Conservation (phyloP, 2,797 vertebrate species). For the Gobionotothen gibberifrons region DNA sequence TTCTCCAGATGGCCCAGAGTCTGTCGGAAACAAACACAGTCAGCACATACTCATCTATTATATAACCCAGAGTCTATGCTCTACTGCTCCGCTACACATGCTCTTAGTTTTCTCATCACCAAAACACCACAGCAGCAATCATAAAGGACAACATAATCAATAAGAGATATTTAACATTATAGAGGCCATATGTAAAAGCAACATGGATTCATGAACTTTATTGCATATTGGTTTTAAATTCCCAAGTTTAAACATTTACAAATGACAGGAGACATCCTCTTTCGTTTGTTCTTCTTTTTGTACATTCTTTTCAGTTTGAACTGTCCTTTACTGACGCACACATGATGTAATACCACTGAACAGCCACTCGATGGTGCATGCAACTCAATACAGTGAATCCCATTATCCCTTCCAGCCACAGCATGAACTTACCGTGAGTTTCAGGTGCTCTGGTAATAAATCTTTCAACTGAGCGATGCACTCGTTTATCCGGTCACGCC, state of each 20-base stretch:
- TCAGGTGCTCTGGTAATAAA: slow-evolving; percentile 97
- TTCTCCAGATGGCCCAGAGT: slow-evolving; percentile 99
- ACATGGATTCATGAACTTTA: neutral
- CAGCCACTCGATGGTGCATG: slow-evolving; percentile 66
- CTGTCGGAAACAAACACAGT: slow-evolving; percentile 82
- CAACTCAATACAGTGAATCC: slow-evolving; percentile 20
- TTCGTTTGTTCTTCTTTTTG: neutral
- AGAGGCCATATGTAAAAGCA: neutral
- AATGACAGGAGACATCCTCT: slow-evolving; percentile 15
- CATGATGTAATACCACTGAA: slow-evolving; percentile 30
- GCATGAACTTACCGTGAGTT: slow-evolving; percentile 92
- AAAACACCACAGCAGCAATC: neutral
- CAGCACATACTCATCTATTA: slow-evolving; percentile 63
- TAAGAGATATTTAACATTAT: neutral
- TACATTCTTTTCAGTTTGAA: neutral
- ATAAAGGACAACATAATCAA: neutral
- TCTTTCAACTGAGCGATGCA: slow-evolving; percentile 99
- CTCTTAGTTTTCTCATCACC: neutral
- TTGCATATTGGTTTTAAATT: neutral
- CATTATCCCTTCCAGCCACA: slow-evolving; percentile 11
- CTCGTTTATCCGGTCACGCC: slow-evolving; percentile 98
- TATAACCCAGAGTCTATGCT: slow-evolving; percentile 37
- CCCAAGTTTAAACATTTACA: neutral
- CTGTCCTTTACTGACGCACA: slow-evolving; percentile 4
- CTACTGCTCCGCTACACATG: neutral